These are phyloP conservation scores for Brenthis hecate DNA, from an alignment of 2,888 invertebrate genomes.

Conservation along the genomic window DNA sequence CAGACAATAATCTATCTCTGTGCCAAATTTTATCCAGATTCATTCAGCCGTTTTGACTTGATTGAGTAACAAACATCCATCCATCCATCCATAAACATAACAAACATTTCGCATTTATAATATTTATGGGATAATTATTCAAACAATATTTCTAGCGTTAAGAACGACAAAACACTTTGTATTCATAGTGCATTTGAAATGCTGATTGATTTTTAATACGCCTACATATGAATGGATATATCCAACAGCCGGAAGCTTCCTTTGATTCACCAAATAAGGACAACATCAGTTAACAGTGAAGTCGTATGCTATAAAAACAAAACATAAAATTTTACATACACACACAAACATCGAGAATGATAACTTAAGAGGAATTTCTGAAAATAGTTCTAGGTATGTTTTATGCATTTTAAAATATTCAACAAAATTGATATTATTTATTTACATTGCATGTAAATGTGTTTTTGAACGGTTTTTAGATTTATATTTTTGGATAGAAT, in stretches of 20 bases:
- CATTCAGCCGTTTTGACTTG: too few species aligned
- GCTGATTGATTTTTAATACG: conserved; percentile 34
- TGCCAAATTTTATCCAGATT: too few species aligned
- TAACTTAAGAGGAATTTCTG: not conserved
- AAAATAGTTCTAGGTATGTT: not conserved
- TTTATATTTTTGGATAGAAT: too few species aligned
- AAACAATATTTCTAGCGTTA: conserved; percentile 27
- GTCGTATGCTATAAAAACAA: conserved; percentile 27
- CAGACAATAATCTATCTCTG: too few species aligned
- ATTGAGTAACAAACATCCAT: too few species aligned
- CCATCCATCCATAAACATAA: too few species aligned
- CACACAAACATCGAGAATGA: conserved; percentile 17
- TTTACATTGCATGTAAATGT: too few species aligned
- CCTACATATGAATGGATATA: conserved; percentile 32
- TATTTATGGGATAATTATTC: conserved; percentile 14
- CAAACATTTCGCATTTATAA: too few species aligned
- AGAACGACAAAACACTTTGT: conserved; percentile 28
- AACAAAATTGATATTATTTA: too few species aligned
- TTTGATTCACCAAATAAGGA: conserved; percentile 31
- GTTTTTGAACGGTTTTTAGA: too few species aligned
- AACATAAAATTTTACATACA: conserved; percentile 35
- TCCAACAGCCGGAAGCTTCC: conserved; percentile 25
- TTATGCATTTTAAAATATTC: not conserved
- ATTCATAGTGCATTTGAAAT: conserved; percentile 29
- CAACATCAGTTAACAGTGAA: conserved; percentile 23